Base-by-base conservation (phyloP, 2,888 invertebrate species). In the Cheilosia vernalis region DNA sequence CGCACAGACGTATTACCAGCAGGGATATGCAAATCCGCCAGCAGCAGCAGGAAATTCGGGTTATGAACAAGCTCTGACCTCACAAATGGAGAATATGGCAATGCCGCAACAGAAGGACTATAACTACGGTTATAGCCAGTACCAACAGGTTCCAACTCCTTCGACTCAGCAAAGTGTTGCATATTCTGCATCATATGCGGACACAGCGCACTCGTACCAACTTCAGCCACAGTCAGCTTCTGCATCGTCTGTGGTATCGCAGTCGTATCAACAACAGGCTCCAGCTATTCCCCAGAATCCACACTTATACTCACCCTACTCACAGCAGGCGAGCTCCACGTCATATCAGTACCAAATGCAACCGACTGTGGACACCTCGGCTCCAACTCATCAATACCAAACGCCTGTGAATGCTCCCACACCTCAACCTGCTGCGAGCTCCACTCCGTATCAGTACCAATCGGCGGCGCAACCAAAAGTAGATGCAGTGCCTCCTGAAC, bases 61-160 rank as follows among this genome's bases (percentile, higher is more conserved):
- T 53, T 66, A 58, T 53, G 55, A 67, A 73, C 58, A 53, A 40
- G 89, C 90, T 55, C 87, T 88, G 60, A 87, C 86, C 4, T 84
- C 88, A 6, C 61, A 89, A 15, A 88, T 90, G 87, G 88, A 87
- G 5, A 89, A 88, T 21, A 88, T 90, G 87, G 78, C 89, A 17
- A 89, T 90, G 2, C 85, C 89, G 66, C 90, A 27, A 27, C 47
- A 89, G 63, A 90, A 88, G 15, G 73, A 67, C 15, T 64, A 67
- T 51, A 85, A 63, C 61, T 87, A 79, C 42, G 58, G 72, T 1
- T 73, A 74, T 21, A 61, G 64, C 5, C 49, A 61, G 17, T 37
- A 56, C 17, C 55, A 7, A n/a, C 21, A 70, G 33, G 13, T 40
- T 9, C 13, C 70, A 21, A 30, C n/a, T 17, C 44, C 51, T 19